Evolutionary conservation across 2,888 invertebrate genomes (phyloP), one percentile per base, ranked within the genome.

Genomic region (Agriotes lineatus): DNA sequence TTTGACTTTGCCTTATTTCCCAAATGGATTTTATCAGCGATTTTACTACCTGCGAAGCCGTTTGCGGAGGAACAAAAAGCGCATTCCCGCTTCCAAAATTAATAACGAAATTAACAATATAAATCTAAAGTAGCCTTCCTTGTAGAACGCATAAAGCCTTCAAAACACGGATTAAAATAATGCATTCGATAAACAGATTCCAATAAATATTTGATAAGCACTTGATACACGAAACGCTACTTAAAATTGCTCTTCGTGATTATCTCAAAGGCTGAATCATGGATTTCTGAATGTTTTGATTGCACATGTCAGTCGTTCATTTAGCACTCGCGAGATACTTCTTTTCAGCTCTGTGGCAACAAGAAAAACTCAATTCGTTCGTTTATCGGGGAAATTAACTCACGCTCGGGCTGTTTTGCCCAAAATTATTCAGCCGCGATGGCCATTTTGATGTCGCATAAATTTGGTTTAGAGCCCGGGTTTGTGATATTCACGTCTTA

Each of bases 181-280:
- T 81, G 81, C 80, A 81, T 79, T 77, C 80, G 82, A 82, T 82
- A 83, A 82, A 79, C 77, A 80, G 82, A 82, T 83, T 79, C 81
- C 82, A 82, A 83, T 83, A 83, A 83, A 83, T 82, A 82, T 82
- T 81, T 82, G 83, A 83, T 83, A 83, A 82, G 80, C 76, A 75
- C 76, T 76, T 77, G 80, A 82, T 82, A 83, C 83, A 83, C 78
- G 82, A 81, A 83, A 83, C 77, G 82, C 82, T 83, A 83, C 83
- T 83, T 83, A 82, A 83, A 82, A 81, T 82, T 81, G 77, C 80
- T 80, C 78, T 61, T 71, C 64, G 72, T 58, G 67, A 69, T 71
- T 69, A 63, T 63, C 68, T 64, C 37, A 10, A 14, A 20, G 42
- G 25, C 52, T 45, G 57, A 62, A 48, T 45, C 45, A 64, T 59